Conservation (phyloP, 2,888 invertebrate species). For the Petrolisthes cinctipes region DNA sequence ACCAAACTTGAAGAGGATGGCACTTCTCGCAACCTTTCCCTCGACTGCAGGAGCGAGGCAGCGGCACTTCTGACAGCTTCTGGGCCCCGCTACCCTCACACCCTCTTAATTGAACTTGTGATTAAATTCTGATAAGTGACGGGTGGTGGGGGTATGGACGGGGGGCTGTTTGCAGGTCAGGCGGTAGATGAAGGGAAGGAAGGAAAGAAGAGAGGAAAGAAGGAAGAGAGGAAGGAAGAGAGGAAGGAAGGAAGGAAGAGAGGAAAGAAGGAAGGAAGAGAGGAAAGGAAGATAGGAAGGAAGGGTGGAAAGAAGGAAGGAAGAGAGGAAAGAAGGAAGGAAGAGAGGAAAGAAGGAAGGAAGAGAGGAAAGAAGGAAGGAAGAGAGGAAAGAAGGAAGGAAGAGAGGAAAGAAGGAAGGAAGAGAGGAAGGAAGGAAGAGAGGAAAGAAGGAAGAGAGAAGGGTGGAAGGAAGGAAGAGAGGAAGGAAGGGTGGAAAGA, state of each 20-base stretch:
- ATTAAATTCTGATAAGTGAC: constrained; percentile 1
- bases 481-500: neutral
- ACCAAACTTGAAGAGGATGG: neutral
- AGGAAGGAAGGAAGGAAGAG: neutral
- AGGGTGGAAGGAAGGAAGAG: neutral
- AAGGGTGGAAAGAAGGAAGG: neutral
- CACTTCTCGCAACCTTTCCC: neutral
- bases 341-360: neutral
- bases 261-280: neutral
- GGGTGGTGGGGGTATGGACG: neutral
- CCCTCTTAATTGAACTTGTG: neutral
- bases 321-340: neutral
- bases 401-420: neutral
- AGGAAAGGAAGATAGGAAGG: neutral
- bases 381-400: neutral
- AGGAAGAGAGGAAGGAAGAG: neutral
- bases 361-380: neutral
- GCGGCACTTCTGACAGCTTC: neutral
- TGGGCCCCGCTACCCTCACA: neutral
- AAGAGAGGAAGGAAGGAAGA: neutral
- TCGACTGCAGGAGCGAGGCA: neutral
- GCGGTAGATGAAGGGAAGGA: neutral
- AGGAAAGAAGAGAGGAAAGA: neutral
- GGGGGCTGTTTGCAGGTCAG: neutral
- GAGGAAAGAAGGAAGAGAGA: neutral